phyloP scores from a whole-genome alignment of 2,113 vertebrate genomes.

The Podarcis raffonei region DNA sequence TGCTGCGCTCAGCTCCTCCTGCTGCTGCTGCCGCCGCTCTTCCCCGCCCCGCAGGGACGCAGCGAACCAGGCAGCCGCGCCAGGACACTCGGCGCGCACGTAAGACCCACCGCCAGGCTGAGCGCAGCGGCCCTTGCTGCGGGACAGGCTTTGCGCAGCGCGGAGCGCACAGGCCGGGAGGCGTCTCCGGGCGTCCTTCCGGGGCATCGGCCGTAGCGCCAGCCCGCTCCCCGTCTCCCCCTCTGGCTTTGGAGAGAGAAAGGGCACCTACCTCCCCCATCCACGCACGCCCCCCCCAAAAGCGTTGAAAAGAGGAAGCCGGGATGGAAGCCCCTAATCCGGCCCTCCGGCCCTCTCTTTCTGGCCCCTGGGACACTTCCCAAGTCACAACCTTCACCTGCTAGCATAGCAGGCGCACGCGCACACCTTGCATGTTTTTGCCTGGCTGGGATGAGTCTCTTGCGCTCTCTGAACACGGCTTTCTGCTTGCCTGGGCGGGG shows the following conservation, averaged over 20 bases:
- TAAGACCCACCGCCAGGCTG: background rate
- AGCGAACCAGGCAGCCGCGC: background rate
- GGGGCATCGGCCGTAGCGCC: no score
- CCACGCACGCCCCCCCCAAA: no score
- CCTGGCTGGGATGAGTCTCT: no score
- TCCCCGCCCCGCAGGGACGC: background rate
- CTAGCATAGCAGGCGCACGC: no score
- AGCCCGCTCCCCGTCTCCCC: background rate
- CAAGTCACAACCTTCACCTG: no score
- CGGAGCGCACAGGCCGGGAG: background rate
- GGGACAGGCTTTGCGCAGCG: background rate
- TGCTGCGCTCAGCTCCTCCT: background rate
- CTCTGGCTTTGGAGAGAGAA: background rate
- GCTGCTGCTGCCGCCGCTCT: no score
- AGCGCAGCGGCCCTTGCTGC: background rate
- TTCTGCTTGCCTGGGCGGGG: no score
- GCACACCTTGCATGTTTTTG: no score
- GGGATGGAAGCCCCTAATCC: no score
- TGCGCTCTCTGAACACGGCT: no score
- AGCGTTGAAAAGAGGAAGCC: background rate
- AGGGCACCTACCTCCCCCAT: background rate
- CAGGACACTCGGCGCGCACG: slow-evolving; percentile 4
- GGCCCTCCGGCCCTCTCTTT: no score
- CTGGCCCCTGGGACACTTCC: no score
- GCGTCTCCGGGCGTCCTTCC: background rate